Evolutionary conservation across 2,797 vertebrate genomes (phyloP).

Genomic region (Cossypha caffra): DNA sequence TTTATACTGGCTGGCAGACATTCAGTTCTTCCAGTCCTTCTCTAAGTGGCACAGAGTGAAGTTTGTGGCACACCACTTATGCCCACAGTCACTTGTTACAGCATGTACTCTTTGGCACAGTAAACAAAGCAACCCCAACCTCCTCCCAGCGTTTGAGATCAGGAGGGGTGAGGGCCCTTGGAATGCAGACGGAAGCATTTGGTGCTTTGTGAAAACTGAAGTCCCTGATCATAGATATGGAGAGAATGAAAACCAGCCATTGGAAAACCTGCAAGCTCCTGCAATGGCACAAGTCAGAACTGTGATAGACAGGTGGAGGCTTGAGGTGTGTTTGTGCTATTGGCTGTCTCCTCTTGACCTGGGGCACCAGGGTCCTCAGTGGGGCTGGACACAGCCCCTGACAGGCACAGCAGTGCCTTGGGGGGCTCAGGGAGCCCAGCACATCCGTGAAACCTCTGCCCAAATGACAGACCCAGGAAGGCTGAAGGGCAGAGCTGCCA

Average conservation of each 20-base stretch:
- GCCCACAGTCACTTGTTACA: constrained; percentile 59
- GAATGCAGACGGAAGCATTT: background rate
- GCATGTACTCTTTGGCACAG: constrained; percentile 36
- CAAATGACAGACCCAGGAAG: background rate
- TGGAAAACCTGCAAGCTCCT: background rate
- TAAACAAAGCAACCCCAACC: constrained; percentile 40
- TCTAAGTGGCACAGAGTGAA: background rate
- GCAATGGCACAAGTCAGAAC: accelerated
- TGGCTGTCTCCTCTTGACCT: background rate
- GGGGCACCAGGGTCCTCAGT: background rate
- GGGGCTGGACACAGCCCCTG: background rate
- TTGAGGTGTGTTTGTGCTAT: background rate
- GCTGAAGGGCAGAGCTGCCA: background rate
- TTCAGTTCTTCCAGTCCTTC: constrained; percentile 53
- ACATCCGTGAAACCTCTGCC: background rate
- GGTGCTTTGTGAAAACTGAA: background rate
- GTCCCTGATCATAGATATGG: background rate
- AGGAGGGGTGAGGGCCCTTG: background rate
- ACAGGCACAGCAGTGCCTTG: background rate
- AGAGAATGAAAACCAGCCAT: background rate
- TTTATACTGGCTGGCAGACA: constrained; percentile 51
- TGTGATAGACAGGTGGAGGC: background rate
- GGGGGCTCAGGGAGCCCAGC: background rate
- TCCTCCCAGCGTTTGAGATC: background rate
- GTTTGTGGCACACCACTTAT: constrained; percentile 51